These are phyloP conservation scores for Actias luna DNA, from an alignment of 2,888 invertebrate species.

Conservation along the genomic window DNA sequence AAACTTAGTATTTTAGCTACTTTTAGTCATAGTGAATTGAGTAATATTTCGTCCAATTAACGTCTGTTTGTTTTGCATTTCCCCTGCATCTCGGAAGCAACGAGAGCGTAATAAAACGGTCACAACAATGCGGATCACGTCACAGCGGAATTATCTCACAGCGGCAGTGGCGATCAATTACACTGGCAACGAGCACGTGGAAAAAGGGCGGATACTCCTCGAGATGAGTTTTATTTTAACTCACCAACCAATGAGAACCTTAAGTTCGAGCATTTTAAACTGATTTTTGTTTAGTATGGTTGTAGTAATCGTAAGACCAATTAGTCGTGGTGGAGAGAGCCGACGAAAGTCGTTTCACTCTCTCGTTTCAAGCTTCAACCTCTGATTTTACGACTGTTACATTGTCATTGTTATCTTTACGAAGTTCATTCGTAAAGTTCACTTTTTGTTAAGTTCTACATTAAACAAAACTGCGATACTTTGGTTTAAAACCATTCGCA, in stretches of 20 bases:
- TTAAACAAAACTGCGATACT: background rate
- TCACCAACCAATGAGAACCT: conserved; percentile 42
- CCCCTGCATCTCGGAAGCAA: conserved; percentile 54
- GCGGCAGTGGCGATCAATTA: conserved; percentile 75
- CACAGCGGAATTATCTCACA: conserved; percentile 73
- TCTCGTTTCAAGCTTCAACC: conserved; percentile 49
- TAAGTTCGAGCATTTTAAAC: conserved; percentile 42
- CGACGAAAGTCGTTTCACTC: conserved; percentile 44
- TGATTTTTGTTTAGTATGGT: conserved; percentile 35
- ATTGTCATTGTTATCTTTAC: conserved; percentile 39
- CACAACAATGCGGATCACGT: conserved; percentile 77
- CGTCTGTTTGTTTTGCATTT: conserved; percentile 68
- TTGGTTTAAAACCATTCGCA: no score
- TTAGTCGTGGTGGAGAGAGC: conserved; percentile 50
- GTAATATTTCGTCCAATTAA: conserved; percentile 56
- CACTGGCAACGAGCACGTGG: conserved; percentile 69
- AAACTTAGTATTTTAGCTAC: background rate
- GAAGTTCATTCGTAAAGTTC: conserved; percentile 24
- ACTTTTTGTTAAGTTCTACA: conserved; percentile 18
- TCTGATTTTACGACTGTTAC: conserved; percentile 45
- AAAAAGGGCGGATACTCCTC: conserved; percentile 53
- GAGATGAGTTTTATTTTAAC: conserved; percentile 47
- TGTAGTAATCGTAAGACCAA: conserved; percentile 54
- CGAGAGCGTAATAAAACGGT: conserved; percentile 62
- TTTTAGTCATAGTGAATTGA: conserved; percentile 32